A percentile compares a stretch with the other conserved stretches of the same genome.
phyloP scores from a whole-genome alignment of 2,888 invertebrate genomes.

The Zygaena filipendulae region DNA sequence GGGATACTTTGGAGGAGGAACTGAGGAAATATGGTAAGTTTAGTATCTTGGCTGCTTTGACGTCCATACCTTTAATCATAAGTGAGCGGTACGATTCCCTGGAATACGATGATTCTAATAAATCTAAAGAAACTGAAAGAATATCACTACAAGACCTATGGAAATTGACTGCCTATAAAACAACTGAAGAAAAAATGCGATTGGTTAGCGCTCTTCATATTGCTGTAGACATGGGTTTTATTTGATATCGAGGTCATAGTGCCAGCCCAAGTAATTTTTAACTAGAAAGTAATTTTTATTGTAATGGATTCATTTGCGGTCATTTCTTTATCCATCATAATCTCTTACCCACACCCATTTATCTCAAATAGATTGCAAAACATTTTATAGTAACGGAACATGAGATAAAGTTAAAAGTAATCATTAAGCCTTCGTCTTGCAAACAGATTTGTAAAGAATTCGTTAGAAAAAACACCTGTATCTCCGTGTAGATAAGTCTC shows the following conservation, averaged over 20 bases:
- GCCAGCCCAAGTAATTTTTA: no score
- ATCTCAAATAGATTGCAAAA: slow-evolving; percentile 5
- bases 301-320: no score
- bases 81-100: slow-evolving; percentile 28
- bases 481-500: slow-evolving; percentile 32
- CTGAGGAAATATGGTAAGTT: slow-evolving; percentile 29
- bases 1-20: slow-evolving; percentile 26
- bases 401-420: slow-evolving; percentile 20
- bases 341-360: slow-evolving; percentile 6
- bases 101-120: slow-evolving; percentile 20
- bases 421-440: slow-evolving; percentile 22
- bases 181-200: slow-evolving; percentile 23
- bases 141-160: slow-evolving; percentile 34
- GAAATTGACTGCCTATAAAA: slow-evolving; percentile 26
- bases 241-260: no score
- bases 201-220: slow-evolving; percentile 29
- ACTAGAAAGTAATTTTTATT: no score
- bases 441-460: slow-evolving; percentile 36
- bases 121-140: slow-evolving; percentile 20
- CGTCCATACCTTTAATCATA: slow-evolving; percentile 28
- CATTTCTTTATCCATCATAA: no score
- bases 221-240: slow-evolving; percentile 30
- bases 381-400: slow-evolving; percentile 21
- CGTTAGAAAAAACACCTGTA: slow-evolving; percentile 42
- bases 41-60: slow-evolving; percentile 26